A percentile compares a stretch with the other conserved stretches of the same genome.
Conservation (phyloP, 2,113 vertebrate genomes). For the Sorex araneus region DNA sequence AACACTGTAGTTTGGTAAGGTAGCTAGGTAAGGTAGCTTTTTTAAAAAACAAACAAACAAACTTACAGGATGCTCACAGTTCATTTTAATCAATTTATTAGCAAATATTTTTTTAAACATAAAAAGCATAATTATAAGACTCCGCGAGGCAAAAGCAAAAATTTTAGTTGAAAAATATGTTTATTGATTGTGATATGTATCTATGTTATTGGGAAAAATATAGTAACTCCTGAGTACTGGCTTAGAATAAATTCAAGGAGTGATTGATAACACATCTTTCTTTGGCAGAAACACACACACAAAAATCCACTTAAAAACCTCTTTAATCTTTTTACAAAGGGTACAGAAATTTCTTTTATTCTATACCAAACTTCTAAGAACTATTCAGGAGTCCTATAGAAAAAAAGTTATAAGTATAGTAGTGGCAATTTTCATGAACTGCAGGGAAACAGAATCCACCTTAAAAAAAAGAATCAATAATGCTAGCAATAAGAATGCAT, state of each 20-base stretch:
- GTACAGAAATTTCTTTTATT: neutral
- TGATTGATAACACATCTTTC: neutral
- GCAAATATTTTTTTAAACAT: conserved; percentile 44
- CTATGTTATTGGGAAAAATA: neutral
- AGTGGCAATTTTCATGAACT: neutral
- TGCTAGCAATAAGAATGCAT: neutral
- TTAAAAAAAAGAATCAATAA: neutral
- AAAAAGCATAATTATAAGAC: neutral
- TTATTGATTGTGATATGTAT: conserved; percentile 14
- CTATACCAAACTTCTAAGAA: neutral
- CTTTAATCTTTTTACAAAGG: neutral
- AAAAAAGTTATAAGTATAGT: neutral
- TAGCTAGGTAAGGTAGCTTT: neutral
- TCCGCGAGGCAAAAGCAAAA: conserved; percentile 18
- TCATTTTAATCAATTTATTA: conserved; percentile 55
- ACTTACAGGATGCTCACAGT: neutral
- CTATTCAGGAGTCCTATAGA: conserved; percentile 3
- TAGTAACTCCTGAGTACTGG: conserved; percentile 12
- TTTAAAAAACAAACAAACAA: neutral
- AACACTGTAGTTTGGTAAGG: neutral
- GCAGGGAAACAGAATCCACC: neutral
- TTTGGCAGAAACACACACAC: neutral
- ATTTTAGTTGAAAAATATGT: conserved; percentile 23
- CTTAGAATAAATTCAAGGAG: conserved; percentile 11
- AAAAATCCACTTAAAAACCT: neutral